These are phyloP conservation scores for Garrulus glandarius DNA, from an alignment of 2,797 vertebrate species.

Conservation along the genomic window DNA sequence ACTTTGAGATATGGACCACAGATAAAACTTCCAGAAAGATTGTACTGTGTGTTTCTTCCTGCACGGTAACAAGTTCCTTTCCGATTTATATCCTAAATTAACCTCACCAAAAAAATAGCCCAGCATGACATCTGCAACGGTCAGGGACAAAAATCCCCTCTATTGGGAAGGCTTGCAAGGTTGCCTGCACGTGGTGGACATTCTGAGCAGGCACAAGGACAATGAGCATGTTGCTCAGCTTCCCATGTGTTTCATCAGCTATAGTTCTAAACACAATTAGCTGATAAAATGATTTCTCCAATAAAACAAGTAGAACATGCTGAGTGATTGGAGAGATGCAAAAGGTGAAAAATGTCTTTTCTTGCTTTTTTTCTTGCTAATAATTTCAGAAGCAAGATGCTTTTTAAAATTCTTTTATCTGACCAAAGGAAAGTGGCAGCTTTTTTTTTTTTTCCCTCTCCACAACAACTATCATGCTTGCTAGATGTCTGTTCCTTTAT, in stretches of 20 bases:
- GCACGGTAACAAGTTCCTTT: neutral
- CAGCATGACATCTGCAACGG: neutral
- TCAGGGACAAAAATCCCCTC: neutral
- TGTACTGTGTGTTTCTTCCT: neutral
- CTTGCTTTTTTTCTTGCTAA: neutral
- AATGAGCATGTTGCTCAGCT: conserved; percentile 76
- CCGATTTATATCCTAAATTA: conserved; percentile 27
- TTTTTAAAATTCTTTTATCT: neutral
- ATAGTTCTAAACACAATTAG: conserved; percentile 75
- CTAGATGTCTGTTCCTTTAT: neutral
- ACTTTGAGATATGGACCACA: neutral
- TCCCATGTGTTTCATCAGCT: conserved; percentile 75
- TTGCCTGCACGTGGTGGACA: conserved; percentile 52
- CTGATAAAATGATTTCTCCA: conserved; percentile 43
- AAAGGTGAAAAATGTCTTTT: neutral
- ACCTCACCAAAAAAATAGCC: conserved; percentile 24
- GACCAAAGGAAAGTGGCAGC: neutral
- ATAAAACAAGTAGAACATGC: neutral
- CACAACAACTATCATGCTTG: neutral
- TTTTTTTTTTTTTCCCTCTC: rapidly evolving
- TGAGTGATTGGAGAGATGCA: neutral
- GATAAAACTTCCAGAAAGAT: conserved; percentile 1
- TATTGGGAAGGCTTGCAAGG: neutral
- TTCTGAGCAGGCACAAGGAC: conserved; percentile 77
- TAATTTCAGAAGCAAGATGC: neutral